These are phyloP conservation scores for Drosophila prolongata DNA, from an alignment of 2,888 invertebrate species.

Conservation along the genomic window DNA sequence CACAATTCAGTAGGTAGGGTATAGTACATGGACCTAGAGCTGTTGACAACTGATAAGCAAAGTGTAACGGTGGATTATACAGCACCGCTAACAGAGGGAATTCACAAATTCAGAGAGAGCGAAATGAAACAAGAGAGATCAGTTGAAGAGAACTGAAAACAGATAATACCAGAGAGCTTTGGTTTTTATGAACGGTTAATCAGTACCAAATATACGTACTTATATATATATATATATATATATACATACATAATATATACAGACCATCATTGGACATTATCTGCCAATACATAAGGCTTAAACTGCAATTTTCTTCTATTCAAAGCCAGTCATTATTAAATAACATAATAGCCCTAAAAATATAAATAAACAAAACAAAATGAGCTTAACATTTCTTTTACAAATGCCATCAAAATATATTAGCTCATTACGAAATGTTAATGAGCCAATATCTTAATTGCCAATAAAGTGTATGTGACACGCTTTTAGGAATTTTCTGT, in stretches of 20 bases:
- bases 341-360: no score
- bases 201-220: slow-evolving; percentile 7
- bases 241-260: no score
- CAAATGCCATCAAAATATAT: no score
- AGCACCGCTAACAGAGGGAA: slow-evolving; percentile 8
- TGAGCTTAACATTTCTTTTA: no score
- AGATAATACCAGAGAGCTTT: slow-evolving; percentile 19
- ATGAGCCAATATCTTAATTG: background rate
- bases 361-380: no score
- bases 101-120: slow-evolving; percentile 1
- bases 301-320: no score
- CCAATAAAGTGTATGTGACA: background rate
- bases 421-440: background rate
- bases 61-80: slow-evolving; percentile 36
- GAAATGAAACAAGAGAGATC: background rate
- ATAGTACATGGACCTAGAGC: slow-evolving; percentile 22
- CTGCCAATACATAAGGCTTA: no score
- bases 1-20: background rate
- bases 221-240: background rate
- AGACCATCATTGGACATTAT: no score
- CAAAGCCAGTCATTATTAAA: no score
- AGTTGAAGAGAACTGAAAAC: slow-evolving; percentile 4
- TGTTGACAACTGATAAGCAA: slow-evolving; percentile 37
- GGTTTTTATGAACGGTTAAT: slow-evolving; percentile 9
- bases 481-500: background rate